Evolutionary conservation across 2,113 vertebrate species (phyloP), one percentile per base, ranked within the genome.

Genomic region (Aythya baeri): DNA sequence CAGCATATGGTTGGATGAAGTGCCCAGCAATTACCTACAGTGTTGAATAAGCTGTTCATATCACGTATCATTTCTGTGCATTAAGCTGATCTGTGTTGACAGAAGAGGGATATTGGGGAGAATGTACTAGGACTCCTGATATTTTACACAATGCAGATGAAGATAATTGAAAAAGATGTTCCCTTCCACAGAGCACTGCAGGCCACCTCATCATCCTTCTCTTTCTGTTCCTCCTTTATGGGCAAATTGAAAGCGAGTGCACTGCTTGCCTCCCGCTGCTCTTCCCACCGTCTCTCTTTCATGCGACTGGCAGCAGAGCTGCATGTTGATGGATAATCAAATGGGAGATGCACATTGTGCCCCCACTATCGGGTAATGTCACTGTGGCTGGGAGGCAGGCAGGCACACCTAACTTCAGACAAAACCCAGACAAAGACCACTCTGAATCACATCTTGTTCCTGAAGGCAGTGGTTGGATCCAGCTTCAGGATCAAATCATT

Each of bases 91-190:
- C 81, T 66, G 3, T 76, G 77, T 9, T 91, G 86, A 86, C 77
- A 18, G n/a, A 85, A 94, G 73, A 76, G 54, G 74, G 71, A 88
- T 94, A 70, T 9, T 70, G 77, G 54, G 92, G n/a, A 86, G 65
- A 27, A 44, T 0, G 0, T 29, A 54, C 70, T 57, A 81, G 73
- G 86, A 65, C 62, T 93, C 54, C 58, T 44, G 80, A 62, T 79
- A 46, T 77, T 77, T 86, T 66, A 59, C 66, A 94, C 77, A 78
- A 17, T 58, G 29, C 57, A 78, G 75, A 83, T 32, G 38, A 2
- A 27, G 83, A 50, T 94, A 96, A 95, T 36, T 92, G 86, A 75
- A 93, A 95, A 94, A 67, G 34, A 86, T 86, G 44, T 76, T 92
- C 54, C 67, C 21, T 89, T 93, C 66, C 41, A 66, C 88, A 73